Percentiles rank a stretch among this genome's conserved stretches.
Evolutionary conservation across 2,888 invertebrate species (phyloP).

Genomic region (Agrilus mali): DNA sequence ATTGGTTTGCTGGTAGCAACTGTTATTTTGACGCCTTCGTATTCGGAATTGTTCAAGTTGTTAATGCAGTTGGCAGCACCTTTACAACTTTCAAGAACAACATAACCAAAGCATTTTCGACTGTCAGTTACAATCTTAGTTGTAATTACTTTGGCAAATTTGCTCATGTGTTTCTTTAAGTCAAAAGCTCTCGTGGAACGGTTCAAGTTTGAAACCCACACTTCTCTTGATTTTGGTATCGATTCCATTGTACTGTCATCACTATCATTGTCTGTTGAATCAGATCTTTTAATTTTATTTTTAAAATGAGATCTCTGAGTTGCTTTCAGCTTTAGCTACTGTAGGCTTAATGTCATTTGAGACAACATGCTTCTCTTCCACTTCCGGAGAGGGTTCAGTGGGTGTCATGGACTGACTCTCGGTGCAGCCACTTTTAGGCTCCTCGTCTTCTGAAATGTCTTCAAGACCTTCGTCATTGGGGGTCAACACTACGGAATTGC

Average conservation of each 20-base stretch:
- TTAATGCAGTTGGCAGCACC: slow-evolving; percentile 81
- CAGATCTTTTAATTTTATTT: neutral
- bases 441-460: no score
- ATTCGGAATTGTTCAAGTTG: slow-evolving; percentile 72
- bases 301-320: no score
- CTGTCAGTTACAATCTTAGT: slow-evolving; percentile 95
- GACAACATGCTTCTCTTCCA: neutral
- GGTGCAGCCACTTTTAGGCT: no score
- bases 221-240: neutral
- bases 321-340: neutral
- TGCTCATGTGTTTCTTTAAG: slow-evolving; percentile 79
- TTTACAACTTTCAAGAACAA: slow-evolving; percentile 78
- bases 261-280: neutral
- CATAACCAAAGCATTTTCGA: slow-evolving; percentile 83
- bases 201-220: slow-evolving; percentile 29
- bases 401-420: neutral
- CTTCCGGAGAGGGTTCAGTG: neutral
- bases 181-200: slow-evolving; percentile 72
- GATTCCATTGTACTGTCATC: neutral
- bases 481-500: no score
- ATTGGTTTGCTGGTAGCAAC: neutral
- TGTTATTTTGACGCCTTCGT: slow-evolving; percentile 51
- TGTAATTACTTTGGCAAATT: slow-evolving; percentile 83
- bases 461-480: no score
- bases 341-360: neutral